phyloP scores from a whole-genome alignment of 2,113 vertebrate genomes.

The Oplegnathus fasciatus region DNA sequence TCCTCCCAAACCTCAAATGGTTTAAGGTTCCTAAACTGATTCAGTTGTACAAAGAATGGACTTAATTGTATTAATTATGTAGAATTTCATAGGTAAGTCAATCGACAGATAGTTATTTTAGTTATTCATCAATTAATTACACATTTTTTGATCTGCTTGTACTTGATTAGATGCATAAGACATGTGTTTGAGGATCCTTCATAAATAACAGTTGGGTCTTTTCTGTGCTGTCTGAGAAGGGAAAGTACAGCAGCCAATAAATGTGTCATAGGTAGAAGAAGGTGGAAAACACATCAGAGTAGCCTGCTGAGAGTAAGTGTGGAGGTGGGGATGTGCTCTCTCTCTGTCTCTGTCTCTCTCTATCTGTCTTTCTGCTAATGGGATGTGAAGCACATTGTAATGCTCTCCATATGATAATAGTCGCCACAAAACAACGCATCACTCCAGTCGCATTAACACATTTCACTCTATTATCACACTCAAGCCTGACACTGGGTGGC shows the following conservation, averaged over 20 bases:
- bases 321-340: constrained; percentile 40
- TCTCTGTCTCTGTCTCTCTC: background rate
- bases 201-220: background rate
- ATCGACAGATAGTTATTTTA: background rate
- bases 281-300: constrained; percentile 22
- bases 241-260: background rate
- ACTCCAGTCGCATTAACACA: constrained; percentile 42
- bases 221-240: background rate
- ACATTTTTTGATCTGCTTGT: no score
- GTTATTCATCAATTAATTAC: background rate
- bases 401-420: constrained; percentile 41
- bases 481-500: background rate
- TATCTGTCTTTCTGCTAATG: constrained; percentile 43
- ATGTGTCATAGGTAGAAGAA: constrained; percentile 29
- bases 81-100: background rate
- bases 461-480: constrained; percentile 16
- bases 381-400: constrained; percentile 44
- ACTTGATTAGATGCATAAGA: no score
- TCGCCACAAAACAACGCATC: constrained; percentile 30
- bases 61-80: no score
- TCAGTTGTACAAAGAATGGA: background rate
- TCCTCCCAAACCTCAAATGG: no score
- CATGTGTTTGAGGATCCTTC: background rate
- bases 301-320: background rate
- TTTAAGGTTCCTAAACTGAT: background rate